phyloP scores from a whole-genome alignment of 2,888 invertebrate species.

The Agelastica alni region DNA sequence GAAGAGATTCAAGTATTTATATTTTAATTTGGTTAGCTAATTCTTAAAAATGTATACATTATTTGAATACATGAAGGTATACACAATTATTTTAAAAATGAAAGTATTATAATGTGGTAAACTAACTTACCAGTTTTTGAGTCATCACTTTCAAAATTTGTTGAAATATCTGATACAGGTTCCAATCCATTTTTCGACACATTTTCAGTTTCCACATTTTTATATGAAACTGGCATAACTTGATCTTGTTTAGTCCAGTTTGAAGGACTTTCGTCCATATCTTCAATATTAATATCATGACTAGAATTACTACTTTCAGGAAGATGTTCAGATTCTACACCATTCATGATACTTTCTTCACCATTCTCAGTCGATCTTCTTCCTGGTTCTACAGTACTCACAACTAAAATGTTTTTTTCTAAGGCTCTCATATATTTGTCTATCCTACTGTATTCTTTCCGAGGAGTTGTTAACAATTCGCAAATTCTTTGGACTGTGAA shows the following conservation, averaged over 20 bases:
- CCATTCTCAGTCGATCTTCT: constrained; percentile 70
- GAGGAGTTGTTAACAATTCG: constrained; percentile 88
- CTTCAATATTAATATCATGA: constrained; percentile 62
- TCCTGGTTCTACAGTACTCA: constrained; percentile 74
- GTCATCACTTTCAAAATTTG: constrained; percentile 15
- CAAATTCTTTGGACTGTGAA: constrained; percentile 96
- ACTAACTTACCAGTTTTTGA: constrained; percentile 25
- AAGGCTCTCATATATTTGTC: constrained; percentile 97
- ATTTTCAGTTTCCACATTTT: constrained; percentile 28
- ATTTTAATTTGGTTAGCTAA: too few species aligned
- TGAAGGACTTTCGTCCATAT: constrained; percentile 60
- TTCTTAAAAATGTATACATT: too few species aligned
- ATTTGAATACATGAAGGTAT: too few species aligned
- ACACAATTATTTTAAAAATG: neutral
- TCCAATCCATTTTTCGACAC: constrained; percentile 25
- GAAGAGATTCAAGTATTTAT: too few species aligned
- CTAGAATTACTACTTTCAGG: constrained; percentile 59
- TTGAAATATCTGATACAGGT: constrained; percentile 9
- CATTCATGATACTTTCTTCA: constrained; percentile 64
- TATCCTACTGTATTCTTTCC: constrained; percentile 91
- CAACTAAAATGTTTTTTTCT: constrained; percentile 92
- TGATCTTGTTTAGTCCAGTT: constrained; percentile 36
- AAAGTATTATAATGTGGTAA: neutral
- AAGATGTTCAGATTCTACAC: constrained; percentile 62
- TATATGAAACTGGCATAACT: constrained; percentile 27